Base-by-base conservation (phyloP, 2,113 vertebrate species). In the Grus americana region DNA sequence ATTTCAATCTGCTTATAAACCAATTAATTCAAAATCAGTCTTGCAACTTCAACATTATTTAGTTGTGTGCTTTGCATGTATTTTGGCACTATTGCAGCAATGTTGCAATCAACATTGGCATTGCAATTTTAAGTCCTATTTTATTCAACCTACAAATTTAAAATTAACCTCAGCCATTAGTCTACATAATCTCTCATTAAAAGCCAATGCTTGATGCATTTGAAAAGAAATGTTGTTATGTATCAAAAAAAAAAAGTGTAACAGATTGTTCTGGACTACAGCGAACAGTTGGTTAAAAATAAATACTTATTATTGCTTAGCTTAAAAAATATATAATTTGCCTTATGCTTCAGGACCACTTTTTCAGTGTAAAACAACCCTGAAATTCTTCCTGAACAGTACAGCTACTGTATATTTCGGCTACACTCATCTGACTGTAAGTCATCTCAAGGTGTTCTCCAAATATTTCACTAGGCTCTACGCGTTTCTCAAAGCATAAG, bases 1-100 rank as follows among this genome's bases (percentile, higher is more conserved):
- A 74, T 96, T 97, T 95, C 67, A 88, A 78, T 86, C n/a, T 92
- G 26, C 97, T 96, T 95, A 85, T 86, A 95, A 97, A 97, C 95
- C 57, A 97, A 94, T 96, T 91, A 94, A 95, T 96, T 95, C 38
- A 93, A 97, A 97, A 92, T 85, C 79, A 93, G 78, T 93, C 90
- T 90, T 95, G 38, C 36, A 81, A 52, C 55, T 90, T 82, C 55
- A 95, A 32, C 15, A 52, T 79, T 90, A 91, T 95, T 95, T 93
- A 95, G 19, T 85, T 91, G 52, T 81, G 55, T 90, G 27, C 8
- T 88, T 90, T 87, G 15, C n/a, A 34, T 42, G 40, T 61, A 29
- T 84, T 92, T 83, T 55, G 83, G 40, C 32, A 17, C 32, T 70
- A 19, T 50, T 67, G 36, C 54, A 92, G 42, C 40, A 78, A 74